Evolutionary conservation across 2,113 vertebrate species (phyloP), one percentile per base, ranked within the genome.

Genomic region (Anoplopoma fimbria): DNA sequence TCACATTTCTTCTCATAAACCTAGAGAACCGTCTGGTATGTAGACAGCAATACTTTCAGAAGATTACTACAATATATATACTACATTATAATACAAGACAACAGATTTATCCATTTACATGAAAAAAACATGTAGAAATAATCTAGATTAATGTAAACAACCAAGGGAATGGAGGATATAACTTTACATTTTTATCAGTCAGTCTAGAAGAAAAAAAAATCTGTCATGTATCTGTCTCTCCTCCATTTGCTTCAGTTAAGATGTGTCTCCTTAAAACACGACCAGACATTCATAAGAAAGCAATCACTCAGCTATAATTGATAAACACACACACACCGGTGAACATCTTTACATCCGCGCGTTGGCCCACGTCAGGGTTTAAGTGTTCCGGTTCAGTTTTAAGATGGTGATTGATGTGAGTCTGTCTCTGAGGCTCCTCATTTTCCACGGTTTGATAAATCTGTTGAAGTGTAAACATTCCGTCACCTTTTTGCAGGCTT

Each of bases 391-490:
- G 72, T 71, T 47, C 68, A 70, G 36, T 40, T 79, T 14, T 68
- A 69, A 81, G 71, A 74, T 33, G 6, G 49, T 81, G 80, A 88
- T 77, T 58, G 68, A 93, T 90, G 79, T 0, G 10, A 63, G 23
- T n/a, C 47, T 75, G 45, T 68, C 69, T 82, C 47, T 1, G 6
- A 71, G 19, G 5, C 64, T 21, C 69, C 73, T 83, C 65, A 51
- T 91, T 89, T 89, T 91, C 85, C 72, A 78, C 3, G 6, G 5
- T 90, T 78, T 71, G 82, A 89, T 88, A 84, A 86, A 87, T 84
- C 78, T 72, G 81, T 71, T 45, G 55, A 85, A 89, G 86, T 84
- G 36, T 69, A 81, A 87, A 89, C 86, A 86, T 77, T 85, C 82
- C 68, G 73, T 82, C 75, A 83, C 69, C 36, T 78, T 77, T 63